These are phyloP conservation scores for Hephaestus fuliginosus DNA, from an alignment of 2,797 vertebrate species.

Conservation along the genomic window DNA sequence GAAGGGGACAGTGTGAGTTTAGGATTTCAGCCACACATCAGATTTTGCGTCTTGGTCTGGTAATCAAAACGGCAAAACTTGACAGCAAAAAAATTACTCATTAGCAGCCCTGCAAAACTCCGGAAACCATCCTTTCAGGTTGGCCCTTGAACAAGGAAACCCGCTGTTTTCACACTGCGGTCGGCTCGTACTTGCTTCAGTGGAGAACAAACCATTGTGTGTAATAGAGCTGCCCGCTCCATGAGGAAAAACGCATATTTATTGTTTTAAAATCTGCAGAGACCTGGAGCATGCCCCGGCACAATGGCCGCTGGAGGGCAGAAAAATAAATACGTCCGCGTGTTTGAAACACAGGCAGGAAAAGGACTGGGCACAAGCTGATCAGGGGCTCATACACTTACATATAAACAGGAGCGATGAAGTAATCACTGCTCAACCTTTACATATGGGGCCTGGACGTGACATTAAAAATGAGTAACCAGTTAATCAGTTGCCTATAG, in stretches of 20 bases:
- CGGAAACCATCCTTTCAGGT: slow-evolving; percentile 48
- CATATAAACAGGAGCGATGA: slow-evolving; percentile 19
- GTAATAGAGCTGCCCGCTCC: slow-evolving; percentile 30
- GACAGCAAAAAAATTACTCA: slow-evolving; percentile 34
- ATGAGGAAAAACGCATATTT: slow-evolving; percentile 64
- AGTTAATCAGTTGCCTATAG: not conserved
- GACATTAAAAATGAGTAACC: too few species aligned
- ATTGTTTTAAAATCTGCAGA: slow-evolving; percentile 71
- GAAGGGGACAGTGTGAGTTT: slow-evolving; percentile 53
- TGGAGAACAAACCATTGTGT: slow-evolving; percentile 46
- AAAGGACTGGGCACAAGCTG: slow-evolving; percentile 50
- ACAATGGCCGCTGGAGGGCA: slow-evolving; percentile 71
- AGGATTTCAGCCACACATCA: slow-evolving; percentile 48
- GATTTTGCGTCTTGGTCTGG: slow-evolving; percentile 35
- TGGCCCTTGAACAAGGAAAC: slow-evolving; percentile 41
- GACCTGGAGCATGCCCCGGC: slow-evolving; percentile 55
- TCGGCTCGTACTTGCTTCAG: slow-evolving; percentile 30
- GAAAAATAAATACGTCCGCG: slow-evolving; percentile 78
- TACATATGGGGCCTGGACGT: slow-evolving; percentile 2
- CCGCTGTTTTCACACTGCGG: slow-evolving; percentile 42
- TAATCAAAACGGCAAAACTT: slow-evolving; percentile 49
- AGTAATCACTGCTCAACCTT: slow-evolving; percentile 46
- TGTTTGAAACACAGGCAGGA: slow-evolving; percentile 79
- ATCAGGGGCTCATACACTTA: slow-evolving; percentile 40
- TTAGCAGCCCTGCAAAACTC: slow-evolving; percentile 44